Percentiles rank a stretch among this genome's conserved stretches.
phyloP scores from a whole-genome alignment of 2,797 vertebrate species.

The Arrhamphus sclerolepis region DNA sequence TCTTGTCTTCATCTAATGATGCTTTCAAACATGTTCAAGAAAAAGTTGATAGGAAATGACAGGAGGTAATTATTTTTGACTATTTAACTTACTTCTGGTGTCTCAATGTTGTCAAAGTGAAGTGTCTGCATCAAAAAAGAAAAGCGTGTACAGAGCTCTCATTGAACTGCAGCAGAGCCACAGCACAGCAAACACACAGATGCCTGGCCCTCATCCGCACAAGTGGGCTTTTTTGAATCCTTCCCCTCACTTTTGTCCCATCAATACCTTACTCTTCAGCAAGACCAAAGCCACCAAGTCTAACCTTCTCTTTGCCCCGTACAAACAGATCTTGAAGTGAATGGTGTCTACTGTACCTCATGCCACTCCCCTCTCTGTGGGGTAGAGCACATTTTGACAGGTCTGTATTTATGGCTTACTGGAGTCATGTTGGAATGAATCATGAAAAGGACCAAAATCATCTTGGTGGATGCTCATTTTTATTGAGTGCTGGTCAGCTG shows the following conservation, averaged over 20 bases:
- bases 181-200: slow-evolving; percentile 70
- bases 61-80: neutral
- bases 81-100: slow-evolving; percentile 4
- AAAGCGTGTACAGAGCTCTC: slow-evolving; percentile 57
- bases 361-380: slow-evolving; percentile 74
- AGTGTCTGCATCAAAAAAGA: slow-evolving; percentile 40
- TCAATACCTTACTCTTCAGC: slow-evolving; percentile 76
- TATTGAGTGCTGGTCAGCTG: slow-evolving; percentile 64
- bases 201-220: slow-evolving; percentile 67
- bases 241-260: slow-evolving; percentile 76
- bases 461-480: slow-evolving; percentile 68
- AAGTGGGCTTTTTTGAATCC: slow-evolving; percentile 76
- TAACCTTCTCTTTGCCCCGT: slow-evolving; percentile 60
- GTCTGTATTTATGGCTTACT: slow-evolving; percentile 74
- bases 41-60: too few relatives aligned
- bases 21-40: too few relatives aligned
- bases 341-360: slow-evolving; percentile 78
- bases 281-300: slow-evolving; percentile 77
- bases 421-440: slow-evolving; percentile 73
- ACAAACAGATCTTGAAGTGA: slow-evolving; percentile 74
- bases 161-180: slow-evolving; percentile 65
- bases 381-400: slow-evolving; percentile 75
- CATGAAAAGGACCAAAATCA: slow-evolving; percentile 73
- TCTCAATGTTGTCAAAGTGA: slow-evolving; percentile 42
- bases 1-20: too few relatives aligned